Evolutionary conservation across 1,140 invertebrate species (phyloP).

Genomic region (Colletes latitarsis): DNA sequence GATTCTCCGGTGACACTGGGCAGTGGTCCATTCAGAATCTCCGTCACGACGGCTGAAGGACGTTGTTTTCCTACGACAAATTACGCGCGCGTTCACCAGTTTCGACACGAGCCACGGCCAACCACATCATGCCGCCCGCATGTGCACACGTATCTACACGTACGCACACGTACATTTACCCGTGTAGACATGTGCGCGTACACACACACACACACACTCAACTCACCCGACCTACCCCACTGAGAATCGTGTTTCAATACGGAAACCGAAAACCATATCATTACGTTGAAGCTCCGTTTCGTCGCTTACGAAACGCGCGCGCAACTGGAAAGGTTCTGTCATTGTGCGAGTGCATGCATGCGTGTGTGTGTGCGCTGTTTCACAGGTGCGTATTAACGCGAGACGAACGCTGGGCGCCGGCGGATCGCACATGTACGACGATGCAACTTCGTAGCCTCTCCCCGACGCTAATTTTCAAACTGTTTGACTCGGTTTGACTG

Average conservation of each 20-base stretch:
- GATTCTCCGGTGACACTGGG: conserved; percentile 14
- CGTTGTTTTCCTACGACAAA: conserved; percentile 58
- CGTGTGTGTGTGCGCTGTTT: background rate
- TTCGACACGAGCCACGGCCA: conserved; percentile 17
- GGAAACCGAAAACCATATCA: conserved; percentile 80
- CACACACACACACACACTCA: conserved; percentile 45
- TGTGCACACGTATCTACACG: background rate
- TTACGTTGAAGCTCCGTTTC: conserved; percentile 74
- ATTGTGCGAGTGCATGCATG: no score
- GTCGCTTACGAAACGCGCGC: conserved; percentile 62
- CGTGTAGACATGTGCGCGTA: no score
- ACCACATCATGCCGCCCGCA: conserved; percentile 38
- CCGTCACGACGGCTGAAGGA: conserved; percentile 46
- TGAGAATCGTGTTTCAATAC: conserved; percentile 80
- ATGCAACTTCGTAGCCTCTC: background rate
- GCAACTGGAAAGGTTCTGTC: background rate
- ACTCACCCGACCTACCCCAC: conserved; percentile 74
- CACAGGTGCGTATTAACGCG: conserved; percentile 17
- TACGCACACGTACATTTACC: conserved; percentile 43
- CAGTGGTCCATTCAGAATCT: conserved; percentile 51
- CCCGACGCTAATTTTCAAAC: background rate
- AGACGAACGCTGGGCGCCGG: background rate
- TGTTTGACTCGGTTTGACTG: background rate
- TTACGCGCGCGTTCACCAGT: conserved; percentile 46
- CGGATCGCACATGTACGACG: background rate